Percentiles rank a stretch among this genome's conserved stretches.
Evolutionary conservation across 2,797 vertebrate species (phyloP).

Genomic region (Phalanger gymnotis): DNA sequence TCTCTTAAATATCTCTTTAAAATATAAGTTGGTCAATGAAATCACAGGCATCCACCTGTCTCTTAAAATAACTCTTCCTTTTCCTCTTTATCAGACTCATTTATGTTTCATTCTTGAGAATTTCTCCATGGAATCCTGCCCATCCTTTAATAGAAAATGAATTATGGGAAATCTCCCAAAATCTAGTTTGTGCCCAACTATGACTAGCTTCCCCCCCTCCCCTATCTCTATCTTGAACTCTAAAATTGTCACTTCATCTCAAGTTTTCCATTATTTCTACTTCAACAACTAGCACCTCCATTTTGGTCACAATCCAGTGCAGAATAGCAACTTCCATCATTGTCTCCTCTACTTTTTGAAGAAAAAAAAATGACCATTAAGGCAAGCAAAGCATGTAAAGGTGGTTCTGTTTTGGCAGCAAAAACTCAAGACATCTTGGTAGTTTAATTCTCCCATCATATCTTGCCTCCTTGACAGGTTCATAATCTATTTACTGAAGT

Average conservation of each 20-base stretch:
- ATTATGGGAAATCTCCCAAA: background rate
- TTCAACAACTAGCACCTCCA: background rate
- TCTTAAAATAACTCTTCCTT: background rate
- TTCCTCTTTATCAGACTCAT: background rate
- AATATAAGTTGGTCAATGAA: no score
- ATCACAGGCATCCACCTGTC: no score
- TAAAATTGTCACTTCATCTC: background rate
- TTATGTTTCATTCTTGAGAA: background rate
- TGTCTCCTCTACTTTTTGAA: background rate
- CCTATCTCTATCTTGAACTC: background rate
- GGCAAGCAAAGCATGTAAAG: background rate
- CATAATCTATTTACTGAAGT: background rate
- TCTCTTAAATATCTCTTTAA: no score
- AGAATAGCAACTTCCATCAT: background rate
- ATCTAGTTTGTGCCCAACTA: background rate
- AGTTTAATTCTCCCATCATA: background rate
- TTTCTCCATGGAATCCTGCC: background rate
- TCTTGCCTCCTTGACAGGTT: background rate
- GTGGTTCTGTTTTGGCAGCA: background rate
- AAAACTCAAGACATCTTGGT: background rate
- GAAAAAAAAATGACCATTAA: background rate
- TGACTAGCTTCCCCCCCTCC: background rate
- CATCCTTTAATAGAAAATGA: background rate
- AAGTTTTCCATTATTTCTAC: background rate
- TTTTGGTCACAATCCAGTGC: background rate